Conservation (phyloP, 2,797 vertebrate species). For the Gastrophryne carolinensis region DNA sequence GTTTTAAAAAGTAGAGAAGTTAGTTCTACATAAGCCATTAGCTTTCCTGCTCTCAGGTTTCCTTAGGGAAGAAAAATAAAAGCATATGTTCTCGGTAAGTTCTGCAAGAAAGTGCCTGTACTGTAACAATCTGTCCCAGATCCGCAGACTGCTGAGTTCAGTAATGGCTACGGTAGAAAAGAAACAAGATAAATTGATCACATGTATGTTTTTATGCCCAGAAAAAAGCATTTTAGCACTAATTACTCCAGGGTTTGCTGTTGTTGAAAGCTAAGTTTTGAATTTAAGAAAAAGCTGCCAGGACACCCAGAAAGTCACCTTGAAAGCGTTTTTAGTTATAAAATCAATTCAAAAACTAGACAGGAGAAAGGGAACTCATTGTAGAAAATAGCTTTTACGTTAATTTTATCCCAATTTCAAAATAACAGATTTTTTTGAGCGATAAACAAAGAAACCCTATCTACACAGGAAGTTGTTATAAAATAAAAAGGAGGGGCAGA, state of each 20-base stretch:
- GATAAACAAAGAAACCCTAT: too few species aligned
- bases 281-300: too few species aligned
- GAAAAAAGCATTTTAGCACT: not conserved
- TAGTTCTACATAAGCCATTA: not conserved
- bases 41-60: not conserved
- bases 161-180: not conserved
- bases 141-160: not conserved
- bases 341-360: too few species aligned
- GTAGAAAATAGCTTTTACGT: too few species aligned
- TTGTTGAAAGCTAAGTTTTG: not conserved
- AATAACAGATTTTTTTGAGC: too few species aligned
- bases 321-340: too few species aligned
- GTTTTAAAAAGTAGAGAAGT: not conserved
- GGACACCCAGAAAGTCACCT: too few species aligned
- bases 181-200: not conserved
- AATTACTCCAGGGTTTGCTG: not conserved
- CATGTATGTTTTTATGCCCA: not conserved
- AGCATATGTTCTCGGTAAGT: conserved; percentile 9
- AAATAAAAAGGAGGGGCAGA: too few species aligned
- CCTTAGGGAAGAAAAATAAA: conserved; percentile 24
- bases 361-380: too few species aligned
- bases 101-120: not conserved
- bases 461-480: too few species aligned
- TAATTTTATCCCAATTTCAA: too few species aligned
- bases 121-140: conserved; percentile 5